Evolutionary conservation across 2,113 vertebrate species (phyloP).

Genomic region (Noctilio leporinus): DNA sequence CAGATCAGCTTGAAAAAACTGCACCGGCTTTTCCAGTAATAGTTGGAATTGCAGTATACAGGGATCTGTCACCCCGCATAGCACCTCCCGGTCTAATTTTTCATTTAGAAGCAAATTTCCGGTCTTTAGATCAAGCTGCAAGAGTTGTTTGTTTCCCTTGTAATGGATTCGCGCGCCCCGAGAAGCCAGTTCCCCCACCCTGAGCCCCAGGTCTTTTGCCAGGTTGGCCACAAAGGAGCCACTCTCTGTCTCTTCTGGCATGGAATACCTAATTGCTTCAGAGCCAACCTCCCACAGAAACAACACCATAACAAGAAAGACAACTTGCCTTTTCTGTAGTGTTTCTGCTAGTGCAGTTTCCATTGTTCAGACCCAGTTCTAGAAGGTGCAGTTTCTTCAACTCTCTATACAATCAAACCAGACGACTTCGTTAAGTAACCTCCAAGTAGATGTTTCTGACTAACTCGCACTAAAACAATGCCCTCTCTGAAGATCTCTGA

Average conservation of each 20-base stretch:
- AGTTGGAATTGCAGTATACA: slow-evolving; percentile 81
- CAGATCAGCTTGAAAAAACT: slow-evolving; percentile 82
- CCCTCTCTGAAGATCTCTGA: background rate
- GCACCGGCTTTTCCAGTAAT: slow-evolving; percentile 81
- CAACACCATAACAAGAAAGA: slow-evolving; percentile 43
- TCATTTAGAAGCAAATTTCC: slow-evolving; percentile 76
- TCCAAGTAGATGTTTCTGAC: background rate
- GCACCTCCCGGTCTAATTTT: slow-evolving; percentile 66
- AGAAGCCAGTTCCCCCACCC: slow-evolving; percentile 52
- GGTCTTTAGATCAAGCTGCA: slow-evolving; percentile 75
- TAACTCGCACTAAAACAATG: background rate
- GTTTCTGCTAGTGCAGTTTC: background rate
- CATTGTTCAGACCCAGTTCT: slow-evolving; percentile 31
- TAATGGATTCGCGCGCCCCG: slow-evolving; percentile 77
- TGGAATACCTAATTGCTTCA: slow-evolving; percentile 74
- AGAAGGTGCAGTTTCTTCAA: slow-evolving; percentile 28
- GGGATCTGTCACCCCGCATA: slow-evolving; percentile 66
- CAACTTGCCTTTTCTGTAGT: slow-evolving; percentile 54
- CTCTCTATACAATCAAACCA: background rate
- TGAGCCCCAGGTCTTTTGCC: slow-evolving; percentile 55
- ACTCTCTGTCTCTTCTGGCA: slow-evolving; percentile 81
- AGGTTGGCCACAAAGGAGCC: slow-evolving; percentile 79
- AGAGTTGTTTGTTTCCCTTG: slow-evolving; percentile 79
- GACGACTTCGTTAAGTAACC: background rate
- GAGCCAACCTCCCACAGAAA: slow-evolving; percentile 21